Evolutionary conservation across 2,888 invertebrate species (phyloP).

Genomic region (Tolmerus cingulatus): DNA sequence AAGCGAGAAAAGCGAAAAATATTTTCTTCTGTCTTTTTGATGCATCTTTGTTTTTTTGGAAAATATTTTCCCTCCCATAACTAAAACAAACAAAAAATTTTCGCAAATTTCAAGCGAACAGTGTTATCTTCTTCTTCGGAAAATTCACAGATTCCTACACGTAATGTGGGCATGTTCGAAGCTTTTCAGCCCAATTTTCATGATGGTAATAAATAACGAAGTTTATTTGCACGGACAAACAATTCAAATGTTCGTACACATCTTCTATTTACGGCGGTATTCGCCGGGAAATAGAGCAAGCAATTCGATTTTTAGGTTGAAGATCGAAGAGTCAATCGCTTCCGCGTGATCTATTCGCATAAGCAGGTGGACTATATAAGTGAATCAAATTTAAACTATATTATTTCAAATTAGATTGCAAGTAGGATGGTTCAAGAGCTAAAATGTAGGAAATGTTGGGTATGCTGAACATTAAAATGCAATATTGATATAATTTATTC

Average conservation of each 20-base stretch:
- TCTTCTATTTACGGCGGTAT: neutral
- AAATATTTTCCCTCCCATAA: slow-evolving; percentile 2
- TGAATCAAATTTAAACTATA: neutral
- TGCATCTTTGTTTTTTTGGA: neutral
- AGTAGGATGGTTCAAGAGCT: neutral
- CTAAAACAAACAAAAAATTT: neutral
- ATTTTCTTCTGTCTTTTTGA: neutral
- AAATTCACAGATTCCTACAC: neutral
- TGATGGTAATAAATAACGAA: neutral
- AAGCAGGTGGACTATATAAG: neutral
- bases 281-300: neutral
- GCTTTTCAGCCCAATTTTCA: neutral
- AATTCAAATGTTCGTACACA: neutral
- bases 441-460: neutral
- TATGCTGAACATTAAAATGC: neutral
- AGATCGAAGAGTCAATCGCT: neutral
- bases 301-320: neutral
- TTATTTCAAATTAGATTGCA: neutral
- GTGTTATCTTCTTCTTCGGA: neutral
- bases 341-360: neutral
- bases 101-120: neutral
- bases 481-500: too few species aligned
- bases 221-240: slow-evolving; percentile 6
- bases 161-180: neutral
- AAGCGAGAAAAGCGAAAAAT: neutral